These are phyloP conservation scores for Lymantria monacha DNA, from an alignment of 2,888 invertebrate genomes.

Conservation along the genomic window DNA sequence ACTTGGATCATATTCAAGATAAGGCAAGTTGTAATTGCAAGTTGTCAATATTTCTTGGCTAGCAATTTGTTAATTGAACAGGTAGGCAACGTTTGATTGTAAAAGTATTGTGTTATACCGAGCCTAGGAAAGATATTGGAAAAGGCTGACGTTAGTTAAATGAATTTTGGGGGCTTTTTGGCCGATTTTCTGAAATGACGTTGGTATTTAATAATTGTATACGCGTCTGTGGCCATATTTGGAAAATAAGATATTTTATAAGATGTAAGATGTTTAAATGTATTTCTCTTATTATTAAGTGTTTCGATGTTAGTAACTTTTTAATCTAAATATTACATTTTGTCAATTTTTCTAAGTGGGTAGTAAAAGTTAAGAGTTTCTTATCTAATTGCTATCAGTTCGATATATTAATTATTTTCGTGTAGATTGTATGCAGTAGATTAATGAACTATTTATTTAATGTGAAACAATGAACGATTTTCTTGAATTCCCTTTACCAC, in stretches of 20 bases:
- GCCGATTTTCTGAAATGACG: constrained; percentile 1
- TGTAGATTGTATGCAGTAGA: not conserved
- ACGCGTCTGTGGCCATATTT: not conserved
- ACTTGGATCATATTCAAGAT: not conserved
- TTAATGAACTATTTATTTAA: not conserved
- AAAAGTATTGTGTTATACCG: not conserved
- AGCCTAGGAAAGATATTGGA: not conserved
- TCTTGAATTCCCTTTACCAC: no score
- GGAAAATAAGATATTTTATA: no score
- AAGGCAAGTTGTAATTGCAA: not conserved
- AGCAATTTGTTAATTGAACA: not conserved
- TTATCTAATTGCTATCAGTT: not conserved
- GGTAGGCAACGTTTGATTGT: not conserved
- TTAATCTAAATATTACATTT: not conserved
- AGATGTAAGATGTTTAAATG: no score
- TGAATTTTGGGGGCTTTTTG: constrained; percentile 6
- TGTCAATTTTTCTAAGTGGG: not conserved
- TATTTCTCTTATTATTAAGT: not conserved
- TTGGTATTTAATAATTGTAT: constrained; percentile 3
- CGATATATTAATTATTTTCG: not conserved
- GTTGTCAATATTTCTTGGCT: not conserved
- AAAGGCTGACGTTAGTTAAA: constrained; percentile 7
- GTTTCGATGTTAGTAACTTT: not conserved
- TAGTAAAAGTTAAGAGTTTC: not conserved
- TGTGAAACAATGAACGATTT: no score